Conservation (phyloP, 1,140 invertebrate genomes). For the Cyphomyrmex costatus region DNA sequence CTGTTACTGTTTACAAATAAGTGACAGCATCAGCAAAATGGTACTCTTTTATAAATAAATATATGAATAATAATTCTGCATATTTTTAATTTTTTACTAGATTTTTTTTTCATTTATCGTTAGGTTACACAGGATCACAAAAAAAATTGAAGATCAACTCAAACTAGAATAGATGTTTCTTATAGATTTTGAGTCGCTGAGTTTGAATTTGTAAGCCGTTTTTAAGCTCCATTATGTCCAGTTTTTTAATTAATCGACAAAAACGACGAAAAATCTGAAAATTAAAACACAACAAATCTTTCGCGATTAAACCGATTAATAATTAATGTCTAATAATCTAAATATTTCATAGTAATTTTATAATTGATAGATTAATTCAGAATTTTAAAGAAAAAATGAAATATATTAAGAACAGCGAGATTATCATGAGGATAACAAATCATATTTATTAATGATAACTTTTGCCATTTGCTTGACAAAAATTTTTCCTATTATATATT, state of each 20-base stretch:
- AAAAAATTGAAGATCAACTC: too few relatives aligned
- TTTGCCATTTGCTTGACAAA: neutral
- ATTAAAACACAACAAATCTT: too few relatives aligned
- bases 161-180: too few relatives aligned
- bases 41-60: neutral
- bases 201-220: too few relatives aligned
- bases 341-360: neutral
- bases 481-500: neutral
- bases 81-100: neutral
- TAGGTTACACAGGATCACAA: too few relatives aligned
- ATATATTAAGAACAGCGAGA: neutral
- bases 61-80: constrained; percentile 8
- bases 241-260: too few relatives aligned
- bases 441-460: constrained; percentile 4
- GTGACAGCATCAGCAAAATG: neutral
- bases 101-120: neutral
- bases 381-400: neutral
- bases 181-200: too few relatives aligned
- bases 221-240: too few relatives aligned
- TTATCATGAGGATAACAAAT: neutral
- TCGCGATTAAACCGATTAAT: neutral
- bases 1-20: constrained; percentile 39
- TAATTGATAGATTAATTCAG: constrained; percentile 1
- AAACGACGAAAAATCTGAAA: too few relatives aligned
- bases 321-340: neutral